A percentile compares a stretch with the other conserved stretches of the same genome.
These are phyloP conservation scores for Tipula confusa DNA, from an alignment of 2,888 invertebrate species.

Conservation along the genomic window DNA sequence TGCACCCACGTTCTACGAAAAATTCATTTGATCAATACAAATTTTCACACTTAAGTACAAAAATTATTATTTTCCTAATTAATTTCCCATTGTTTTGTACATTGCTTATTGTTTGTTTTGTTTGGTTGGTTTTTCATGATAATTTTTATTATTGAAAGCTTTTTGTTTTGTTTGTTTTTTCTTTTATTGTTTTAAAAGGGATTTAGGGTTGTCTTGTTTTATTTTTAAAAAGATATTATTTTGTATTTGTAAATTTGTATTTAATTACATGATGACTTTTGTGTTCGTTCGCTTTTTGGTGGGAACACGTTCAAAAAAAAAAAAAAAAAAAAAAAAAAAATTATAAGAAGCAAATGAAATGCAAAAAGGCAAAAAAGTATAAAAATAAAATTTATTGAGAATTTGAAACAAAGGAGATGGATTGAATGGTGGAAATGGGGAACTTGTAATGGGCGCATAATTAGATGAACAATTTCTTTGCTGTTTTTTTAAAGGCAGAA, in stretches of 20 bases:
- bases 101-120: neutral
- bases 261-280: slow-evolving; percentile 25
- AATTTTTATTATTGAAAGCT: neutral
- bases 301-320: neutral
- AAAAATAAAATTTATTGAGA: neutral
- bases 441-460: too few species aligned
- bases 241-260: neutral
- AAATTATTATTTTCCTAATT: neutral
- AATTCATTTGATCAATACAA: neutral
- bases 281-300: neutral
- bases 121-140: neutral
- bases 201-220: neutral
- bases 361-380: neutral
- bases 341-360: too few species aligned
- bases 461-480: too few species aligned
- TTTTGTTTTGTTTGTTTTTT: neutral
- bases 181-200: too few species aligned
- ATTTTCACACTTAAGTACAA: neutral
- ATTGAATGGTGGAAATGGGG: too few species aligned
- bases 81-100: neutral
- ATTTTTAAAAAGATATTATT: neutral
- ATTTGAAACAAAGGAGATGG: neutral
- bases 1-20: neutral
- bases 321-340: neutral
- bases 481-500: too few species aligned